Percentiles rank a stretch among this genome's conserved stretches.
Conservation (phyloP, 2,888 invertebrate genomes). For the Drosophila setosimentum region DNA sequence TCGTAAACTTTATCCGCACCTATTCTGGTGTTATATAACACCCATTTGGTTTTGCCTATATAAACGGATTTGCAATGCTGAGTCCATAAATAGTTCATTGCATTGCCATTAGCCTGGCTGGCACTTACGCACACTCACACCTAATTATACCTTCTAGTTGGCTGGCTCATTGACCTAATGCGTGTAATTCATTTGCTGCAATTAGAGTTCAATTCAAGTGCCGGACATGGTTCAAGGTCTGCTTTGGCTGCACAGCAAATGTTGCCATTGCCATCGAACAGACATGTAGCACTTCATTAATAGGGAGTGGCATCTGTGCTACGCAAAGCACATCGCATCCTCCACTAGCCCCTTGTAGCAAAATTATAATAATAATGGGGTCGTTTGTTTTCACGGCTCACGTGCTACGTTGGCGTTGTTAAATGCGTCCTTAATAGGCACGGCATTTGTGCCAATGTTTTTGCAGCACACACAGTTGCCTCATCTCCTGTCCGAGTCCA, state of each 20-base stretch:
- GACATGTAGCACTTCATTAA: constrained; percentile 69
- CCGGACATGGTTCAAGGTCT: constrained; percentile 62
- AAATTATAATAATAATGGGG: constrained; percentile 70
- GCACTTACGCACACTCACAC: constrained; percentile 31
- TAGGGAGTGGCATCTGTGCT: constrained; percentile 15
- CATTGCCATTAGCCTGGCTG: constrained; percentile 52
- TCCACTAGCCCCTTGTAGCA: background rate
- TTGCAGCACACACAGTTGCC: constrained; percentile 46
- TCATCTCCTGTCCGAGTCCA: constrained; percentile 27
- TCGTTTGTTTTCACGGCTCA: constrained; percentile 73
- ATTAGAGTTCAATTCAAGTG: constrained; percentile 74
- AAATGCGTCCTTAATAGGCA: constrained; percentile 73
- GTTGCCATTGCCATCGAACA: constrained; percentile 36
- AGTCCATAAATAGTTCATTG: constrained; percentile 60
- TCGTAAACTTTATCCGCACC: background rate
- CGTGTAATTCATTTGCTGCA: constrained; percentile 70
- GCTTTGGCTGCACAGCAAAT: constrained; percentile 18
- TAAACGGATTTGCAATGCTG: background rate
- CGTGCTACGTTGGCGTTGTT: constrained; percentile 58
- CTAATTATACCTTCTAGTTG: constrained; percentile 17
- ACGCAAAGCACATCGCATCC: background rate
- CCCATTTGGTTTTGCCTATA: background rate
- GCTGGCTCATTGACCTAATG: constrained; percentile 64
- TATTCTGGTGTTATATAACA: background rate
- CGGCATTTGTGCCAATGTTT: constrained; percentile 66